Conservation (phyloP, 2,888 invertebrate species). For the Cylindroiulus punctatus region DNA sequence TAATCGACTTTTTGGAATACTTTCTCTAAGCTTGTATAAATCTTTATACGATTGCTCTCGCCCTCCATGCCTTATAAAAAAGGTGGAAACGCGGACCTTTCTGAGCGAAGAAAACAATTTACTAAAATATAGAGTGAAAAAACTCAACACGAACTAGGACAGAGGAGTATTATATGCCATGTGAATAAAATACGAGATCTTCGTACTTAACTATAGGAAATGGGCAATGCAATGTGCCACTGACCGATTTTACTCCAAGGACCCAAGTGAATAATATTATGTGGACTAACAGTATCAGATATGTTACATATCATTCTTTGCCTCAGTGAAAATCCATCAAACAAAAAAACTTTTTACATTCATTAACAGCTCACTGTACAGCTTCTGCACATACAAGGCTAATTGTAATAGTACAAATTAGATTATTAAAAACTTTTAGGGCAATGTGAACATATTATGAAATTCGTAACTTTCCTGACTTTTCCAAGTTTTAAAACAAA, state of each 20-base stretch:
- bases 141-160: not conserved
- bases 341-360: no score
- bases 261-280: not conserved
- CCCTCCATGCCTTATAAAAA: not conserved
- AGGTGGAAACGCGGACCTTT: not conserved
- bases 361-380: no score
- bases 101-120: not conserved
- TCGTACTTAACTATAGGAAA: not conserved
- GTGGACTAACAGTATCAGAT: not conserved
- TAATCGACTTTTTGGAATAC: not conserved
- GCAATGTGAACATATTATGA: no score
- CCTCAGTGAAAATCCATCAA: no score
- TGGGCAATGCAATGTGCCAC: not conserved
- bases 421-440: no score
- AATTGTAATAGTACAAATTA: no score
- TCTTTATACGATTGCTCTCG: not conserved
- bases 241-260: slow-evolving; percentile 9
- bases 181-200: slow-evolving; percentile 9
- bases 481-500: no score
- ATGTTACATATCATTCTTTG: not conserved
- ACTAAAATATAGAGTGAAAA: not conserved
- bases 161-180: not conserved
- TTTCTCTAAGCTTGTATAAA: not conserved
- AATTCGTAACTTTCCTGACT: no score
- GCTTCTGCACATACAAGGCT: no score